phyloP scores from a whole-genome alignment of 2,888 invertebrate genomes.

The Thereva unica region DNA sequence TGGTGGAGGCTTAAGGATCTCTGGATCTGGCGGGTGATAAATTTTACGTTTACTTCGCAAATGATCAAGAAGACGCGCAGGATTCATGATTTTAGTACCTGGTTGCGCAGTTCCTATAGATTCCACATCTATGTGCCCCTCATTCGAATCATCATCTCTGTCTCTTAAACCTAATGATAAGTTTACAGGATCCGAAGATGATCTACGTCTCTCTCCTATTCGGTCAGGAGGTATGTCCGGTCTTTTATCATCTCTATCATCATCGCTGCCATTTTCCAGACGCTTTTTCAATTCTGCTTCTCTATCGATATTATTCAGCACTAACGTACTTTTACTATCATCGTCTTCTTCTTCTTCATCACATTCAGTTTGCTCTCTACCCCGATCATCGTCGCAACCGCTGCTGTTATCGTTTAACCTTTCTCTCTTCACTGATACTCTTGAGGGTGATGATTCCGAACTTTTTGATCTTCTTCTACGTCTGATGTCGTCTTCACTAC shows the following conservation, averaged over 20 bases:
- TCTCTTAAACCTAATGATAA: constrained; percentile 68
- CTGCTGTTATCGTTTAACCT: constrained; percentile 39
- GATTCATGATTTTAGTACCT: constrained; percentile 47
- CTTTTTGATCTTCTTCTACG: constrained; percentile 41
- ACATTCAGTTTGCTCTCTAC: constrained; percentile 52
- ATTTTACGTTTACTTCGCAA: constrained; percentile 62
- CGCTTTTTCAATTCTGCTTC: constrained; percentile 36
- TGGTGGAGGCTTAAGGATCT: constrained; percentile 62
- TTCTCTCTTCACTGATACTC: constrained; percentile 43
- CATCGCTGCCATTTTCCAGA: constrained; percentile 50
- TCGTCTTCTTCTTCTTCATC: constrained; percentile 51
- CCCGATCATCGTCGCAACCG: constrained; percentile 39
- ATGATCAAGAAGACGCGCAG: constrained; percentile 59
- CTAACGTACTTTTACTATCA: constrained; percentile 39
- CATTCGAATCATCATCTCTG: constrained; percentile 64
- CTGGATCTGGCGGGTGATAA: constrained; percentile 70
- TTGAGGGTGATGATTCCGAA: constrained; percentile 41
- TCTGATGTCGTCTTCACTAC: constrained; percentile 60
- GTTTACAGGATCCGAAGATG: constrained; percentile 82
- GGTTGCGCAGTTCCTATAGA: constrained; percentile 59
- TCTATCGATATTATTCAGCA: constrained; percentile 41
- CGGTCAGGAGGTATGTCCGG: constrained; percentile 48
- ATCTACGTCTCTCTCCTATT: constrained; percentile 66
- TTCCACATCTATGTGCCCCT: constrained; percentile 63
- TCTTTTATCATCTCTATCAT: constrained; percentile 57